Percentiles rank a stretch among this genome's conserved stretches.
Conservation (phyloP, 2,888 invertebrate species). For the Neoaliturus tenellus region DNA sequence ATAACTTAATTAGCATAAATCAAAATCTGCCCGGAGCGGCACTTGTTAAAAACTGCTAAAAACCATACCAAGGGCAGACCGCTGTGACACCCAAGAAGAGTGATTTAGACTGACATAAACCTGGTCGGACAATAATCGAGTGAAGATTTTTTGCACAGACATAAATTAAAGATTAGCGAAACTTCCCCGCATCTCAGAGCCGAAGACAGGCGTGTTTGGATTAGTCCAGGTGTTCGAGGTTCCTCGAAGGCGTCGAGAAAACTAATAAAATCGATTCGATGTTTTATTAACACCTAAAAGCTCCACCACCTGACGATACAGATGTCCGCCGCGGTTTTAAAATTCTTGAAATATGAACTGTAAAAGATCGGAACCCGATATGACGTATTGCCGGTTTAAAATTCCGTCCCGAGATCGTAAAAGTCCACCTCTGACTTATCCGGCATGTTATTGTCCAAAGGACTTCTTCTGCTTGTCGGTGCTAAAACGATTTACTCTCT, state of each 20-base stretch:
- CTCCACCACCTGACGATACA: slow-evolving; percentile 27
- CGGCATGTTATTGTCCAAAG: slow-evolving; percentile 41
- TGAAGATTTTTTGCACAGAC: not conserved
- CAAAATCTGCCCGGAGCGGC: not conserved
- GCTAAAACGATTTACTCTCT: slow-evolving; percentile 38
- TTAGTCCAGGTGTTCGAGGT: slow-evolving; percentile 28
- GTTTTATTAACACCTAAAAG: slow-evolving; percentile 44
- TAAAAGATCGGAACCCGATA: slow-evolving; percentile 27
- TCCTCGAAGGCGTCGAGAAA: slow-evolving; percentile 20
- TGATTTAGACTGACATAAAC: slow-evolving; percentile 25
- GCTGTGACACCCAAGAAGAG: not conserved
- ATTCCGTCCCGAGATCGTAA: slow-evolving; percentile 24
- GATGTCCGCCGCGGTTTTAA: slow-evolving; percentile 26
- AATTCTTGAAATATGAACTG: slow-evolving; percentile 42
- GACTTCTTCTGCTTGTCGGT: slow-evolving; percentile 26
- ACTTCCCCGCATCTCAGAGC: slow-evolving; percentile 1
- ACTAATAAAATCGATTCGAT: slow-evolving; percentile 43
- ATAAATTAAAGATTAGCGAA: slow-evolving; percentile 27
- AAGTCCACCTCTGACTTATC: slow-evolving; percentile 23
- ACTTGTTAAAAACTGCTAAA: not conserved
- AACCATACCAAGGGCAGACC: slow-evolving; percentile 11
- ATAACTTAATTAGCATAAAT: slow-evolving; percentile 43
- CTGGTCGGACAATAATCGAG: slow-evolving; percentile 19
- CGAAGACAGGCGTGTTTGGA: slow-evolving; percentile 41
- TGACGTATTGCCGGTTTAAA: slow-evolving; percentile 46